phyloP scores from a whole-genome alignment of 2,113 vertebrate species.

The Solenodon paradoxus region DNA sequence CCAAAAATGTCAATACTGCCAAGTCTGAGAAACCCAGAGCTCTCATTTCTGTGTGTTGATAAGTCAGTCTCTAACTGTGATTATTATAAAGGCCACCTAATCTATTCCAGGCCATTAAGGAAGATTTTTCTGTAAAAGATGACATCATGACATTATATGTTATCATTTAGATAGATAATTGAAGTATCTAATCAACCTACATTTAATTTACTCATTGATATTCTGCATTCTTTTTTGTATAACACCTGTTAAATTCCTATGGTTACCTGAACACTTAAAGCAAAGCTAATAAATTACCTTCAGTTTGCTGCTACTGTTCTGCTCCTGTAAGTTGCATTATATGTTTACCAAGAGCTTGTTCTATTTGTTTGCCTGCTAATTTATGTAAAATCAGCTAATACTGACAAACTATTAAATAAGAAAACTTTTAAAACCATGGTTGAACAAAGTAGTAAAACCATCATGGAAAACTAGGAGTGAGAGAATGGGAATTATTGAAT shows the following conservation, averaged over 20 bases:
- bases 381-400: background rate
- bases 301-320: background rate
- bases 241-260: background rate
- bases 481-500: background rate
- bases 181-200: background rate
- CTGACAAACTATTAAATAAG: background rate
- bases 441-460: background rate
- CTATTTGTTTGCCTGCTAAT: background rate
- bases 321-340: background rate
- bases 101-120: background rate
- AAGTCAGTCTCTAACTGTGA: background rate
- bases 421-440: background rate
- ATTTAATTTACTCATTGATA: background rate
- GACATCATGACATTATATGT: background rate
- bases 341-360: background rate
- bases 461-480: background rate
- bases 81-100: background rate
- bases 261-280: background rate
- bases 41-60: background rate
- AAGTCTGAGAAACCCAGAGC: background rate
- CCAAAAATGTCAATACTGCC: background rate
- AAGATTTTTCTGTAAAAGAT: background rate
- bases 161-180: background rate
- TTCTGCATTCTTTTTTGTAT: background rate
- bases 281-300: background rate